A percentile compares a stretch with the other conserved stretches of the same genome.
phyloP scores from a whole-genome alignment of 2,797 vertebrate genomes.

The Premnoplex brunnescens region DNA sequence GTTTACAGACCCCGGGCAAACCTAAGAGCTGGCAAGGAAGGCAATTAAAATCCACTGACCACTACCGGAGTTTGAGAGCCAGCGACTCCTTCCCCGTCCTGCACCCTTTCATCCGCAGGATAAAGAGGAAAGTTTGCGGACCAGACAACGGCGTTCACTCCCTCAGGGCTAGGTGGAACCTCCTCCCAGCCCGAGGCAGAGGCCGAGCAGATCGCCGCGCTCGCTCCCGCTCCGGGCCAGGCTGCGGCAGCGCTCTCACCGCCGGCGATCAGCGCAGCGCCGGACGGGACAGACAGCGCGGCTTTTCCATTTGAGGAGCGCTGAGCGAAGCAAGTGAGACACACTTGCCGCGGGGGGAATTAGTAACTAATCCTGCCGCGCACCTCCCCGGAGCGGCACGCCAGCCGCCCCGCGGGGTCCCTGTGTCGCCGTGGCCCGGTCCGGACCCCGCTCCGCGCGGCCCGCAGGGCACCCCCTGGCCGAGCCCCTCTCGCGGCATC shows the following conservation, averaged over 20 bases:
- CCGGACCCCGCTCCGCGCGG: background rate
- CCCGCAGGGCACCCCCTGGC: background rate
- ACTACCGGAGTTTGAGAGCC: accelerated
- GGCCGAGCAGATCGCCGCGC: background rate
- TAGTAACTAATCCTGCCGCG: background rate
- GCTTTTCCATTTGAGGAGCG: background rate
- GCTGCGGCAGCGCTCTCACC: background rate
- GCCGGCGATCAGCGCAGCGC: background rate
- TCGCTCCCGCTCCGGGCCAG: background rate
- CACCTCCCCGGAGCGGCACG: background rate
- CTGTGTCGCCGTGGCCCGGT: background rate
- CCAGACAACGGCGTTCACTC: background rate
- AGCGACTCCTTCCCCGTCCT: background rate
- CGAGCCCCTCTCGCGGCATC: background rate
- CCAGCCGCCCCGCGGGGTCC: accelerated
- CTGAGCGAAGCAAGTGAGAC: background rate
- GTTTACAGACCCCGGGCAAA: background rate
- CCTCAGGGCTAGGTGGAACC: background rate
- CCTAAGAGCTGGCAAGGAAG: background rate
- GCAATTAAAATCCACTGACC: background rate
- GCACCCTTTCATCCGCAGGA: background rate
- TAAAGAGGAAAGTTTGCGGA: background rate
- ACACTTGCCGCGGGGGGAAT: background rate
- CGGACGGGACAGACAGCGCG: background rate
- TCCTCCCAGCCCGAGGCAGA: background rate